Evolutionary conservation across 2,113 vertebrate genomes (phyloP).

Genomic region (Cavia porcellus): DNA sequence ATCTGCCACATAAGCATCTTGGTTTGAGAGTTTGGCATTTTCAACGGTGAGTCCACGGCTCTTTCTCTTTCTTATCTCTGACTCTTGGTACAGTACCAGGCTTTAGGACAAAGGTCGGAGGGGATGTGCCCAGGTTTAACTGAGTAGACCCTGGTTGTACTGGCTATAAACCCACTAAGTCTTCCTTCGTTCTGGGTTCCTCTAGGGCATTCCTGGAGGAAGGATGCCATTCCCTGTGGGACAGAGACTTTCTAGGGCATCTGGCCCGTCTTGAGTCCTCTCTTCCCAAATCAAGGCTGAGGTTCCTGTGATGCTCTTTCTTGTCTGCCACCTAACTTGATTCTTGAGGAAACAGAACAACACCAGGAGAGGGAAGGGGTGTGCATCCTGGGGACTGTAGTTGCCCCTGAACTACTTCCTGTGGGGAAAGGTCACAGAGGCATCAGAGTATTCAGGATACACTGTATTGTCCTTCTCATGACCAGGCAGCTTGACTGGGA

Average conservation of each 20-base stretch:
- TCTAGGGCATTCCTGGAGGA: background rate
- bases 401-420: background rate
- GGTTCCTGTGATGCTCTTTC: background rate
- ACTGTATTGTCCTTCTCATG: background rate
- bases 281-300: background rate
- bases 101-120: background rate
- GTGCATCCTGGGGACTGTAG: conserved; percentile 29
- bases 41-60: background rate
- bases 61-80: background rate
- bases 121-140: background rate
- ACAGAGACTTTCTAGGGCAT: background rate
- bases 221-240: background rate
- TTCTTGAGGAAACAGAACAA: background rate
- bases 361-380: background rate
- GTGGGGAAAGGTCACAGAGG: background rate
- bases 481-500: background rate
- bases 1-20: background rate
- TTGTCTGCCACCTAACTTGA: background rate
- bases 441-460: background rate
- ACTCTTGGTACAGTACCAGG: background rate
- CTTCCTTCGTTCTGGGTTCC: background rate
- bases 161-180: background rate
- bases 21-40: background rate
- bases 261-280: background rate
- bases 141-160: background rate